Conservation (phyloP, 1,140 invertebrate genomes). For the Pseudomyrmex pallidus region DNA sequence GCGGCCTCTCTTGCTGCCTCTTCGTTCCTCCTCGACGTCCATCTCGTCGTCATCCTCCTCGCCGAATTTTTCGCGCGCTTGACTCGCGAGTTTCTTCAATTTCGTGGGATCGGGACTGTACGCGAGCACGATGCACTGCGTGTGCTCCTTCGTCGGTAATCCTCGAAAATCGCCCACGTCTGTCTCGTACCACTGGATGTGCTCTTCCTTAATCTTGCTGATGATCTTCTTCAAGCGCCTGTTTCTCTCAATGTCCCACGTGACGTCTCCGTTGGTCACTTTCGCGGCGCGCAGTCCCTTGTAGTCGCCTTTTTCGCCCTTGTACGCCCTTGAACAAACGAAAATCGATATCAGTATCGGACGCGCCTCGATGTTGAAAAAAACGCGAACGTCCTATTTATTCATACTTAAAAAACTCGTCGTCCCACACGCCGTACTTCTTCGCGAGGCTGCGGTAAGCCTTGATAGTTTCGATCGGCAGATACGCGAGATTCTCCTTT, state of each 20-base stretch:
- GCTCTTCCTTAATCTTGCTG: constrained; percentile 73
- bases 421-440: constrained; percentile 75
- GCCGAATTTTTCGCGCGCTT: constrained; percentile 73
- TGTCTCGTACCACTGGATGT: constrained; percentile 78
- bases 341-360: constrained; percentile 16
- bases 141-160: constrained; percentile 79
- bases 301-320: constrained; percentile 76
- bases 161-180: constrained; percentile 76
- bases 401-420: constrained; percentile 73
- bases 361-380: background rate
- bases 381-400: background rate
- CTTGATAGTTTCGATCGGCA: constrained; percentile 79
- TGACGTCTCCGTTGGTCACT: constrained; percentile 66
- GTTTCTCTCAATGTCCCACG: constrained; percentile 83
- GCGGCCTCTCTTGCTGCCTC: constrained; percentile 36
- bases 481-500: constrained; percentile 80
- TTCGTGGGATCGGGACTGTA: constrained; percentile 81
- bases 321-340: constrained; percentile 70
- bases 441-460: constrained; percentile 76
- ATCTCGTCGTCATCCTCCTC: constrained; percentile 43
- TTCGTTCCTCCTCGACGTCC: constrained; percentile 23
- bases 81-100: constrained; percentile 76
- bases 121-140: constrained; percentile 78
- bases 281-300: constrained; percentile 76
- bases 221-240: constrained; percentile 73